Evolutionary conservation across 2,797 vertebrate species (phyloP).

Genomic region (Lagorchestes hirsutus): DNA sequence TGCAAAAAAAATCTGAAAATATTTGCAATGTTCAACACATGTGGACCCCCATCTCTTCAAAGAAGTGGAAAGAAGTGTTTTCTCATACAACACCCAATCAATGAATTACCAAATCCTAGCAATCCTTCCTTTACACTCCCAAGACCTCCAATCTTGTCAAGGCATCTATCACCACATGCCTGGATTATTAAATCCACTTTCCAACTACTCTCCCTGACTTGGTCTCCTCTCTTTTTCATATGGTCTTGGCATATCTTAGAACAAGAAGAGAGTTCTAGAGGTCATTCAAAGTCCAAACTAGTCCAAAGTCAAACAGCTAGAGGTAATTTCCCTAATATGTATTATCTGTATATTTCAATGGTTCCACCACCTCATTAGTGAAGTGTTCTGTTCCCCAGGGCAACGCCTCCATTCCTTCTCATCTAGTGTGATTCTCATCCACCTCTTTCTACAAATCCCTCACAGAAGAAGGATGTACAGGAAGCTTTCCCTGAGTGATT

Average conservation of each 20-base stretch:
- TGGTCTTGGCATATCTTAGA: not conserved
- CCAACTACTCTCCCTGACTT: not conserved
- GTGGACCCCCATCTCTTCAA: not conserved
- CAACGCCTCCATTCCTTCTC: not conserved
- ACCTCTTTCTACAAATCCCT: not conserved
- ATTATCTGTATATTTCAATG: not conserved
- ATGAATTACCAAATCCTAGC: not conserved
- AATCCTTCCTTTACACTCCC: not conserved
- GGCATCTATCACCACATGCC: not conserved
- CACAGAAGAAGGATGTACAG: not conserved
- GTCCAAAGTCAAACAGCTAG: not conserved
- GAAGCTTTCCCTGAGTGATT: not conserved
- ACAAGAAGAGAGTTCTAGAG: not conserved
- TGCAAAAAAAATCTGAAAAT: not conserved
- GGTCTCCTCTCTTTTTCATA: not conserved
- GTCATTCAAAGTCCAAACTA: not conserved
- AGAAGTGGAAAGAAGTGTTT: not conserved
- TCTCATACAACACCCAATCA: not conserved
- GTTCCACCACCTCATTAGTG: not conserved
- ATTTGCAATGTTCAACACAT: not conserved
- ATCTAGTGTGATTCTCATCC: not conserved
- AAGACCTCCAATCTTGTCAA: not conserved
- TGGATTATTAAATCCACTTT: not conserved
- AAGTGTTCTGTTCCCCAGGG: not conserved
- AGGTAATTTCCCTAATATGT: not conserved